Base-by-base conservation (phyloP, 92 coral and sea anemone genomes). In the Bergia sp. region DNA sequence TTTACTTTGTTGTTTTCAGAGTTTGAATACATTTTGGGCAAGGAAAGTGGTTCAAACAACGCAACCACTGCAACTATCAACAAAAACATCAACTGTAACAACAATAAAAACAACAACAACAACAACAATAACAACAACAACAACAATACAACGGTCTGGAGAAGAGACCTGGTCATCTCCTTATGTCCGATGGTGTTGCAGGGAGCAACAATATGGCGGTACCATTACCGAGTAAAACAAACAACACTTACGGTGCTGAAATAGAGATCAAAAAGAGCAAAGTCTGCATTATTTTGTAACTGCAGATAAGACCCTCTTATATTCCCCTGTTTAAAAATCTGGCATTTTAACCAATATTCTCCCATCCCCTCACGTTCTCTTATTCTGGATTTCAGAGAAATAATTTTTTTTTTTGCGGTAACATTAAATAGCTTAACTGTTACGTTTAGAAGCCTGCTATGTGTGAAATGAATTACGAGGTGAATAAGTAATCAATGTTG, bases 41-140 rank as follows among this genome's bases (percentile, higher is more conserved):
- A 74, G 11, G 78, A 36, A 41, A 74, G n/a, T 41, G 78, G 41
- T 41, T 2, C 78, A 15, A 74, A 41, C 44, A 73, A 73, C 21
- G 39, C 78, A 37, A 39, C 47, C 43, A 1, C 42, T 38, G 41
- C 76, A 2, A 16, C 38, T 29, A 36, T 61, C 29, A 61, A 61
- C 69, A 61, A 61, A 23, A 16, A 61, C 69, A 61, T 16, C 29
- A 61, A 36, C 44, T 8, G 12, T 5, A 18, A 75, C 50, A 40
- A 40, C 78, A 38, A 74, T n/a, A 41, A 41, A 49, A 75, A 75
- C 36, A 40, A 7, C 8, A 75, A 12, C 79, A 75, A 21, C 0
- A 40, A 37, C 9, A 75, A 75, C n/a, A 39, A 75, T n/a, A 16
- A 38, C 79, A 75, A 38, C 78, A 74, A 74, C 50, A 75, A 71